Conservation (phyloP, 2,797 vertebrate species). For the Microtus obscurus region DNA sequence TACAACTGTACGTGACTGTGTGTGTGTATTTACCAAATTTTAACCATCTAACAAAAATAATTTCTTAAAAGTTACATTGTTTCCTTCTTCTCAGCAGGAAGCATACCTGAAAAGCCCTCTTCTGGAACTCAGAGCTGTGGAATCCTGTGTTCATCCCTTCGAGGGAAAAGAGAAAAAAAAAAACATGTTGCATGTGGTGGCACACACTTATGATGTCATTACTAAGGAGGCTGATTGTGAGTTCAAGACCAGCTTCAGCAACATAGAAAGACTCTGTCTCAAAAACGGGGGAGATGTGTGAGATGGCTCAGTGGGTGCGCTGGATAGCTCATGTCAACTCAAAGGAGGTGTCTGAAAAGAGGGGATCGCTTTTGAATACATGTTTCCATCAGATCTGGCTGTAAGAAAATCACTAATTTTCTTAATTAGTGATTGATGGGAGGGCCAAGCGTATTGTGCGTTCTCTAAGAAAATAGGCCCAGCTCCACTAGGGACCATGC, state of each 20-base stretch:
- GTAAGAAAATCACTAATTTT: neutral
- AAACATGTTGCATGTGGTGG: neutral
- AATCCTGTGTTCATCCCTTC: neutral
- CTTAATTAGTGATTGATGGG: neutral
- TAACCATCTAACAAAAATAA: neutral
- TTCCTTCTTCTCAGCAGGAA: neutral
- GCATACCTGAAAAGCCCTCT: neutral
- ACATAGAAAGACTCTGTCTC: neutral
- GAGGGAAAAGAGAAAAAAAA: neutral
- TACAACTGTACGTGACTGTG: neutral
- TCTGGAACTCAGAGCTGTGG: neutral
- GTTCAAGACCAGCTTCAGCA: neutral
- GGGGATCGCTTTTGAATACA: neutral
- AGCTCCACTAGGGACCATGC: neutral
- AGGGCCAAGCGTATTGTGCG: neutral
- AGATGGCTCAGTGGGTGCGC: no score
- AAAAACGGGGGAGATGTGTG: neutral
- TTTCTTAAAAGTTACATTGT: neutral
- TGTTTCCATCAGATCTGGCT: neutral
- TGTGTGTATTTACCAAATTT: neutral
- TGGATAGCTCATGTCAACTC: neutral
- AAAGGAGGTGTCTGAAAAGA: neutral
- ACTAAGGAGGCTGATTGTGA: neutral
- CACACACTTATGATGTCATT: no score
- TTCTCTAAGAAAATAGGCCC: neutral